Evolutionary conservation across 2,888 invertebrate species (phyloP).

Genomic region (Lordiphosa fenestrarum): DNA sequence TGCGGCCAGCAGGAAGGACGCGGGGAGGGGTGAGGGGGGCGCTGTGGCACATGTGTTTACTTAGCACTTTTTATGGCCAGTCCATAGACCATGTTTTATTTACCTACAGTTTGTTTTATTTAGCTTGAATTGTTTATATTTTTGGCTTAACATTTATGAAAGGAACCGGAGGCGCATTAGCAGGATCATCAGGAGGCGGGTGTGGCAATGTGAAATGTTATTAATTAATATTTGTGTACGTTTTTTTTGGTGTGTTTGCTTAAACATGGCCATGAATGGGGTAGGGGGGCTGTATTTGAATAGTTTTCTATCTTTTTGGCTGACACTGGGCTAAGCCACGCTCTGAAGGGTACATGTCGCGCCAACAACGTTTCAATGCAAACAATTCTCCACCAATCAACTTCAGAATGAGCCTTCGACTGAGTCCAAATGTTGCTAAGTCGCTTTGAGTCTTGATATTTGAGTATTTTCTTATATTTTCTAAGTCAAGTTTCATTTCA

Average conservation of each 20-base stretch:
- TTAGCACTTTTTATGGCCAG: constrained; percentile 68
- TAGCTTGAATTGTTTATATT: constrained; percentile 43
- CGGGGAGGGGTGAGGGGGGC: background rate
- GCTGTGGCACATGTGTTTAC: constrained; percentile 63
- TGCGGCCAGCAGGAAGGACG: constrained; percentile 7
- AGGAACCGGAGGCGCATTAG: background rate
- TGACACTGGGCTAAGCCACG: too few species aligned
- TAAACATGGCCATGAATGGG: background rate
- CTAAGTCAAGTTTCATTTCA: too few species aligned
- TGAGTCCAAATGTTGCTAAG: too few species aligned
- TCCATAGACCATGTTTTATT: constrained; percentile 53
- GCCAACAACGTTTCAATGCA: too few species aligned
- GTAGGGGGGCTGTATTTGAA: too few species aligned
- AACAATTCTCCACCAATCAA: too few species aligned
- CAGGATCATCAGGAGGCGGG: constrained; percentile 3
- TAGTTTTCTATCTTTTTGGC: too few species aligned
- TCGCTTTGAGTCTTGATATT: too few species aligned
- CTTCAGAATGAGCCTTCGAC: too few species aligned
- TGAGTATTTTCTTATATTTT: too few species aligned
- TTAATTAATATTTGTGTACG: constrained; percentile 65
- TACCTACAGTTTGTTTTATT: constrained; percentile 63
- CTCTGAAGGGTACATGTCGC: too few species aligned
- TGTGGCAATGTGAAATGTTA: constrained; percentile 61
- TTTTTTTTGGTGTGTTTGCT: background rate
- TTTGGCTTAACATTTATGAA: constrained; percentile 23